Base-by-base conservation (phyloP, 2,888 invertebrate species). In the Lapara coniferarum region DNA sequence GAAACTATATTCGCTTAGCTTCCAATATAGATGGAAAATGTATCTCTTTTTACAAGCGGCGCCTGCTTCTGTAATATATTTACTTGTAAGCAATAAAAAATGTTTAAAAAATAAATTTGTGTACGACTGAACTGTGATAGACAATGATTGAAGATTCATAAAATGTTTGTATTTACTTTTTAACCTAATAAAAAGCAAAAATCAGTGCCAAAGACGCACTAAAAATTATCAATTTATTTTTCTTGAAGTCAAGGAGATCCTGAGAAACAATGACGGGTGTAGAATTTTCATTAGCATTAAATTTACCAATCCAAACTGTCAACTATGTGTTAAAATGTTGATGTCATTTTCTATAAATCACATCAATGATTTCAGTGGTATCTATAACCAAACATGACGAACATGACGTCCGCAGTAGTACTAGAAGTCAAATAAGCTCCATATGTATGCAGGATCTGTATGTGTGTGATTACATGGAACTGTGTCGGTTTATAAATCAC, bases 121-220 rank as follows among this genome's bases (percentile, higher is more conserved):
- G 76, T 82, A 84, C 74, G 85, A 87, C 86, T 89, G 94, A 95
- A 88, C 95, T 95, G 82, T 95, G 95, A 85, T 94, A 95, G 78
- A 84, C 83, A 63, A 63, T 46, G 84, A 86, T 86, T 81, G 82
- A 84, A 77, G 77, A 82, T 82, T 85, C 79, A 79, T 80, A 80
- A 84, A 85, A 78, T 82, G 81, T 84, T 85, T 85, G 81, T 84
- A 87, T 87, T 84, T 86, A 86, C 86, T 81, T 77, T 85, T 83
- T 76, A 72, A 59, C 55, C 83, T 85, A 83, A 82, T 82, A 80
- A 90, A 90, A 91, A 91, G 81, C 92, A 91, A 92, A 85, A 88
- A 81, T 84, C 90, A 92, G 87, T 93, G 93, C 92, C 89, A 91
- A 91, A 91, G 92, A 91, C 81, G 93, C 93, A 92, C 92, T 93